phyloP scores from a whole-genome alignment of 2,888 invertebrate species.

The Drosophila paranaensis region DNA sequence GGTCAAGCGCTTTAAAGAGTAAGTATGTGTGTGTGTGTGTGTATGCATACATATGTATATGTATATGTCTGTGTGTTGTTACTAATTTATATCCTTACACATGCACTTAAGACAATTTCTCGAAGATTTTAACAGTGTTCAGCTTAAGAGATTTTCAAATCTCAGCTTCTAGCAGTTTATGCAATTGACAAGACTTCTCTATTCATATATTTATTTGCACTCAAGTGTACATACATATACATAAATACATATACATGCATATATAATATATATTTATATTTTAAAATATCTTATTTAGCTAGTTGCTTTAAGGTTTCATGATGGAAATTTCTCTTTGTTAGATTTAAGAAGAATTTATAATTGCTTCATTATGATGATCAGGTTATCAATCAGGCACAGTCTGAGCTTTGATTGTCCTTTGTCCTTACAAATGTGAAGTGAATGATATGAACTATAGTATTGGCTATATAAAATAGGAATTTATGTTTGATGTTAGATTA shows the following conservation, averaged over 20 bases:
- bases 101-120: slow-evolving; percentile 2
- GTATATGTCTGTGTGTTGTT: slow-evolving; percentile 12
- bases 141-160: slow-evolving; percentile 24
- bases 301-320: neutral
- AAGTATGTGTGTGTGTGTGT: neutral
- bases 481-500: too few relatives aligned
- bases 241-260: neutral
- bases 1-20: slow-evolving; percentile 45
- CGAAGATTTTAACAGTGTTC: slow-evolving; percentile 5
- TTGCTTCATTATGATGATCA: neutral
- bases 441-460: too few relatives aligned
- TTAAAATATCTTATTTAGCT: neutral
- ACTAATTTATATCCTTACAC: slow-evolving; percentile 11
- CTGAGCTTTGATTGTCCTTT: neutral
- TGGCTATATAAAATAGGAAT: too few relatives aligned
- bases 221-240: neutral
- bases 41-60: neutral
- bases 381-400: too few relatives aligned
- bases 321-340: neutral
- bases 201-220: slow-evolving; percentile 3
- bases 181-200: slow-evolving; percentile 4
- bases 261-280: neutral
- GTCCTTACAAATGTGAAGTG: neutral
- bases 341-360: neutral
- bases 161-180: slow-evolving; percentile 7